Base-by-base conservation (phyloP, 2,888 invertebrate genomes). In the Epinotia nisella region DNA sequence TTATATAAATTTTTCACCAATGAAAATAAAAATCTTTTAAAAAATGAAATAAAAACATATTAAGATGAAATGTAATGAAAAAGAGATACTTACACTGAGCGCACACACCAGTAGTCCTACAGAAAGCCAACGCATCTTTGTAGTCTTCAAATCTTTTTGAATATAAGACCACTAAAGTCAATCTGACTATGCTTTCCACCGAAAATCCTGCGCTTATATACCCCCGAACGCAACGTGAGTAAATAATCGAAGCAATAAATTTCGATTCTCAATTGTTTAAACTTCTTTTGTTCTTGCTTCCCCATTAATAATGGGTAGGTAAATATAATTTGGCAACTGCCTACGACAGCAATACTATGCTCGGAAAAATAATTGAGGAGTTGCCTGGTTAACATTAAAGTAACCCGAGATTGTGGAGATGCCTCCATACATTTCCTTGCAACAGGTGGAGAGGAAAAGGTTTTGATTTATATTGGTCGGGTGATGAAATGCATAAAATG, bases 81-180 rank as follows among this genome's bases (percentile, higher is more conserved):
- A 24, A 45, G 51, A 3, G 19, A 4, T 60, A 72, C 72, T 72
- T 72, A 72, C 72, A 68, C 68, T 72, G 62, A 72, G 72, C 49
- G 72, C 72, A 62, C 56, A 72, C 72, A 72, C 68, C 72, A 72
- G 10, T 1, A 72, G 17, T 39, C 49, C 62, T 5, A 68, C 13
- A 56, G 58, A 72, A 56, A 68, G 62, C 56, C 62, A 62, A 67
- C 68, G 67, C 72, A 72, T 72, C 17, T 62, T n/a, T 58, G 68
- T 41, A 68, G 72, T 72, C 72, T 68, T 62, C 10, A 35, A 61
- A 72, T 62, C 61, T 72, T 39, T 17, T 72, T 11, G 72, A 72
- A 11, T 68, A 39, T 61, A 68, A 72, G 72, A 72, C 70, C 35
- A 70, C 72, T 58, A 62, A 55, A 62, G 68, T 58, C 72, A 49